A percentile compares a stretch with the other conserved stretches of the same genome.
Evolutionary conservation across 2,888 invertebrate genomes (phyloP).

Genomic region (Nomada goodeniana): DNA sequence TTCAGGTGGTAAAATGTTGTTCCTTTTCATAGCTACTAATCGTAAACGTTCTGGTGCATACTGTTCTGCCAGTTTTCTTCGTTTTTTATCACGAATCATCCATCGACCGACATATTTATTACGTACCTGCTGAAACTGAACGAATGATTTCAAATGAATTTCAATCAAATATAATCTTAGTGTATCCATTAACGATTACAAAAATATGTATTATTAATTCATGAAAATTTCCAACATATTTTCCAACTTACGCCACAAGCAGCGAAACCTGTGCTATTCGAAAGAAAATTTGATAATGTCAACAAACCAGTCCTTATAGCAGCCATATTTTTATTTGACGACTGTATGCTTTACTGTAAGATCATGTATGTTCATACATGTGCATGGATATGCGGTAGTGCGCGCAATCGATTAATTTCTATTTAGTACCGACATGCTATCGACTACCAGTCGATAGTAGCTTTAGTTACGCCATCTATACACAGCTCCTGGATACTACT

Average conservation of each 20-base stretch:
- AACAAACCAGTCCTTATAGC: constrained; percentile 50
- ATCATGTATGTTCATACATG: background rate
- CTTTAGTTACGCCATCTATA: no score
- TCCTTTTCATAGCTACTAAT: constrained; percentile 93
- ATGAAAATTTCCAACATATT: background rate
- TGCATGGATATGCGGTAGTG: no score
- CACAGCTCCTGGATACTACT: no score
- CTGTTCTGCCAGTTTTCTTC: constrained; percentile 90
- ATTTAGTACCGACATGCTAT: no score
- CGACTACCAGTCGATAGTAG: no score
- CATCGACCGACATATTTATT: constrained; percentile 84
- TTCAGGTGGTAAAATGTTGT: constrained; percentile 93
- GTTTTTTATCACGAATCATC: constrained; percentile 95
- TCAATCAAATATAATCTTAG: background rate
- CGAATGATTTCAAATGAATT: background rate
- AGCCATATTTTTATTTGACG: constrained; percentile 60
- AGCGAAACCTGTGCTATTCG: constrained; percentile 38
- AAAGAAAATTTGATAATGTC: constrained; percentile 62
- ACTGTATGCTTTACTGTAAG: background rate
- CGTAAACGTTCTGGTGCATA: constrained; percentile 91
- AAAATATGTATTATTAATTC: background rate
- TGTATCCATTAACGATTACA: background rate
- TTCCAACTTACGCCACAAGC: constrained; percentile 67
- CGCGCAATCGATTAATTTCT: no score
- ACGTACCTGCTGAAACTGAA: constrained; percentile 89